Conservation (phyloP, 2,888 invertebrate genomes). For the Quadroppia sp. region DNA sequence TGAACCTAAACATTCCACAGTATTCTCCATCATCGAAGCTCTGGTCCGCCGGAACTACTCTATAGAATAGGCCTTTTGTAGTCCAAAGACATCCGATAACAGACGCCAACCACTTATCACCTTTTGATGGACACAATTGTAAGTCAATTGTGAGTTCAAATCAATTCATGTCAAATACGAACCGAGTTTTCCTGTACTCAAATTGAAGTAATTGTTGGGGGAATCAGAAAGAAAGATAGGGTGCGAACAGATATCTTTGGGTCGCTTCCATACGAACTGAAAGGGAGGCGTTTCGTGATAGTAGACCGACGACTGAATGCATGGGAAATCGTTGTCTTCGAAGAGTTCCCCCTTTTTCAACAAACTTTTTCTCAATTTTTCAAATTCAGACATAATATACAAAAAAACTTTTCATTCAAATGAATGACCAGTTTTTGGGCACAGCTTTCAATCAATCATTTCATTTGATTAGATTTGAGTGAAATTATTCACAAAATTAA, state of each 20-base stretch:
- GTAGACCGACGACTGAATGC: constrained; percentile 80
- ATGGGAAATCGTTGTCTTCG: constrained; percentile 89
- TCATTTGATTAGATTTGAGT: neutral
- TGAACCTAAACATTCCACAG: constrained; percentile 62
- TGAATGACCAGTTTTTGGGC: neutral
- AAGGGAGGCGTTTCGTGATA: constrained; percentile 92
- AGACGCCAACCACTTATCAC: constrained; percentile 81
- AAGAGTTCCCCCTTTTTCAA: constrained; percentile 72
- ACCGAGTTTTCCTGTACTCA: constrained; percentile 83
- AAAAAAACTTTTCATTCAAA: neutral
- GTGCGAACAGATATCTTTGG: constrained; percentile 71
- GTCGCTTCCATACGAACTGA: constrained; percentile 83
- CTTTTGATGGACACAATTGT: constrained; percentile 51
- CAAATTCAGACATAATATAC: constrained; percentile 66
- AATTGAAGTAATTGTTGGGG: constrained; percentile 69
- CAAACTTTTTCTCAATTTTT: constrained; percentile 74
- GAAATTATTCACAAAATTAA: neutral
- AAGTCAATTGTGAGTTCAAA: neutral
- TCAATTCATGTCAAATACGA: constrained; percentile 50
- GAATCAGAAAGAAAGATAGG: constrained; percentile 76
- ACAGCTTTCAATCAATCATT: neutral
- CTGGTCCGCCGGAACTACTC: constrained; percentile 87
- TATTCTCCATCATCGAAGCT: constrained; percentile 61
- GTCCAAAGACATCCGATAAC: constrained; percentile 69
- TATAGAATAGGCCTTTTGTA: constrained; percentile 79